A percentile compares a stretch with the other conserved stretches of the same genome.
phyloP scores from a whole-genome alignment of 92 coral and sea anemone species.

The Phenganax stokvisi region DNA sequence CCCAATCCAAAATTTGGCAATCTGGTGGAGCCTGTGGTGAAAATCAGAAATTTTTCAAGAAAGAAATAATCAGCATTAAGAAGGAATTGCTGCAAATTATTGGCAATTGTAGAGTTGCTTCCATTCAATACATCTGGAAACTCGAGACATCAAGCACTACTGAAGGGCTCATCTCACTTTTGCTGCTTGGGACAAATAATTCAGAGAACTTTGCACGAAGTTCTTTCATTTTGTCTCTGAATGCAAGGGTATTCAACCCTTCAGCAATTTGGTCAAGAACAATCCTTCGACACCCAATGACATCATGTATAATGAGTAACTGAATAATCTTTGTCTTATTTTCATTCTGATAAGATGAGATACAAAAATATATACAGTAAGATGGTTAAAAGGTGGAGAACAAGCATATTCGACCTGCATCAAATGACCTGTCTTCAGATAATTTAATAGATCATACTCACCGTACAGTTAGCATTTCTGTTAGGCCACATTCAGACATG shows the following conservation, averaged over 20 bases:
- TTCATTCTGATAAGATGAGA: constrained; percentile 17
- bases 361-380: not conserved
- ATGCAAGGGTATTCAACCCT: constrained; percentile 31
- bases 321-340: constrained; percentile 49
- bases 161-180: constrained; percentile 30
- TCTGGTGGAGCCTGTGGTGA: constrained; percentile 55
- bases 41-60: constrained; percentile 47
- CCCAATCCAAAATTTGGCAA: constrained; percentile 57
- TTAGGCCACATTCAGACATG: constrained; percentile 46
- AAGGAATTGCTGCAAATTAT: constrained; percentile 44
- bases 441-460: not conserved
- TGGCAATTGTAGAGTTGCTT: constrained; percentile 15
- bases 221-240: constrained; percentile 26
- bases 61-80: constrained; percentile 38
- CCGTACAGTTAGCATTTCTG: constrained; percentile 44
- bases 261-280: constrained; percentile 35
- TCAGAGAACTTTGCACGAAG: constrained; percentile 3
- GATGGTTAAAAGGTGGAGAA: not conserved
- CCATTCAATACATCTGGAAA: constrained; percentile 22
- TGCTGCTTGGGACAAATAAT: constrained; percentile 31
- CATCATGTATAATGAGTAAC: constrained; percentile 49
- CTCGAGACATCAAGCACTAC: constrained; percentile 31
- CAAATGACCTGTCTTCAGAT: constrained; percentile 1
- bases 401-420: no score
- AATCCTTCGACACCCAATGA: constrained; percentile 50